Base-by-base conservation (phyloP, 2,888 invertebrate species). In the Hesperia comma region DNA sequence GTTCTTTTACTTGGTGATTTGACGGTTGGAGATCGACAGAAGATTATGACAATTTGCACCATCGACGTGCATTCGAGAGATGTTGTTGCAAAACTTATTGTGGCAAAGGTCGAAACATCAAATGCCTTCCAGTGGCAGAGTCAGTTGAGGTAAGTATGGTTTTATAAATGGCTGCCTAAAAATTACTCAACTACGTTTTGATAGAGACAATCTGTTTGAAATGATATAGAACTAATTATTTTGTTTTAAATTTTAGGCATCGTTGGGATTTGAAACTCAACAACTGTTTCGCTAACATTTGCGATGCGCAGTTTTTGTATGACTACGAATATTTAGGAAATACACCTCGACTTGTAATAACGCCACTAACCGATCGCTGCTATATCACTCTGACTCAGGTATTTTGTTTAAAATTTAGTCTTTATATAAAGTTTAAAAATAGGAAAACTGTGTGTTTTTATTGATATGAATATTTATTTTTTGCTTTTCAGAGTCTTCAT, bases 1-100 rank as follows among this genome's bases (percentile, higher is more conserved):
- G 92, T 94, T 7, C 91, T 98, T 61, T 87, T 99, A 62, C 88
- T 98, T 72, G 97, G 97, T 0, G 97, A 98, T 75, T 89, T 99
- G 70, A 94, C 95, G 0, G 93, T 94, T 0, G 96, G 96, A 1
- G 97, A 98, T 77, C 94, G 99, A 14, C 98, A 98, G 86, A 99
- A 99, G 87, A 98, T 99, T 76, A 98, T 98, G 97, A 98, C 99
- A 0, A 97, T 99, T 77, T 99, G 99, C 86, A 99, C 99, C 3
- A 98, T 98, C 69, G 98, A 98, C 82, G 99, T 99, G 1, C 99
- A 99, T 80, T 98, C 98, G 5, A 93, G 99, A 79, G 99, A 99
- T 84, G 98, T 99, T 7, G 97, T 99, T 0, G 95, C 95, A 0
- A 98, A 98, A 82, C 94, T 99, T 80, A 98, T 99, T 67, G 72